These are phyloP conservation scores for Dendrocincla fuliginosa DNA, from an alignment of 2,797 vertebrate species.

Conservation along the genomic window DNA sequence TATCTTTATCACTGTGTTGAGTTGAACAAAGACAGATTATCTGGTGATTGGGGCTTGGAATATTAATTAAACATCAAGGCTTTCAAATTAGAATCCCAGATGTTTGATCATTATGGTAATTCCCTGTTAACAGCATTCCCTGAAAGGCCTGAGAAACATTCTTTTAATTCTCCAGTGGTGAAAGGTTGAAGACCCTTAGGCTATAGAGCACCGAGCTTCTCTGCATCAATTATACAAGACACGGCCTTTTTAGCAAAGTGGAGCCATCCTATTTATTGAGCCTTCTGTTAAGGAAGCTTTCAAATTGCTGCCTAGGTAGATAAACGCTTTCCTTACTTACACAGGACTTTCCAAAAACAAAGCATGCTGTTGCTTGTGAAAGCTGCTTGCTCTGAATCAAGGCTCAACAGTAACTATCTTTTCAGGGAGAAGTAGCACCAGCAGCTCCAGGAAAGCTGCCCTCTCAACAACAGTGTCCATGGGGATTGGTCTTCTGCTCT, in stretches of 20 bases:
- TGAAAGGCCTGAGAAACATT: constrained; percentile 21
- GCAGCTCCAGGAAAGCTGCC: background rate
- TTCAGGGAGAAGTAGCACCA: background rate
- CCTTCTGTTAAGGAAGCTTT: background rate
- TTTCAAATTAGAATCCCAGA: constrained; percentile 49
- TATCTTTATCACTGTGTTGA: constrained; percentile 1
- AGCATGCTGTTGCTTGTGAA: background rate
- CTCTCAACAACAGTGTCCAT: background rate
- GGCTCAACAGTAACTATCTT: background rate
- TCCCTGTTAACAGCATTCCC: constrained; percentile 25
- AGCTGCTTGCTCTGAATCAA: background rate
- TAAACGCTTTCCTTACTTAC: background rate
- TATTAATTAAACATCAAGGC: constrained; percentile 61
- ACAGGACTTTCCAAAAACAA: background rate
- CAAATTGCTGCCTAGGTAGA: background rate
- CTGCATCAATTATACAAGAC: constrained; percentile 35
- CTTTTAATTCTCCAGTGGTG: constrained; percentile 6
- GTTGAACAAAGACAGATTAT: constrained; percentile 32
- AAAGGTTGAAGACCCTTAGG: constrained; percentile 46
- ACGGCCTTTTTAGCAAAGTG: background rate
- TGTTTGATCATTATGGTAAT: constrained; percentile 54
- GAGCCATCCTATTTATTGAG: background rate
- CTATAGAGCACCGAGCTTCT: background rate
- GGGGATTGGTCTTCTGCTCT: background rate
- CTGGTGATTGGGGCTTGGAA: constrained; percentile 17